Evolutionary conservation across 2,797 vertebrate genomes (phyloP).

Genomic region (Coregonus ussuriensis): DNA sequence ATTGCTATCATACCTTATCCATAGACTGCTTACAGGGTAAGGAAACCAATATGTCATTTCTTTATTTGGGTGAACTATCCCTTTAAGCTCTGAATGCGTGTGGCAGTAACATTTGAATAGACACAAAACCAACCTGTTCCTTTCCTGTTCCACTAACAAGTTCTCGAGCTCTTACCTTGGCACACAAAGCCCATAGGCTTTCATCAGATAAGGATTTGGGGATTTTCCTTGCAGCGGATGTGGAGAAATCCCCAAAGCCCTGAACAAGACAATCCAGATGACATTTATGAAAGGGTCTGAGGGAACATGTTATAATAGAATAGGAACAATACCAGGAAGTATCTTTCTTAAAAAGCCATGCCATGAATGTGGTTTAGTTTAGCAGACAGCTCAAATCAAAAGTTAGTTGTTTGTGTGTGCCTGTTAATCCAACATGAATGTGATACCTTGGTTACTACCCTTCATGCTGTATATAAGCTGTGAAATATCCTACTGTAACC

Average conservation of each 20-base stretch:
- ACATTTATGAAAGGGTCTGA: constrained; percentile 59
- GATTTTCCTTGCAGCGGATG: constrained; percentile 50
- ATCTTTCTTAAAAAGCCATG: constrained; percentile 39
- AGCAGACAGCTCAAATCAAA: constrained; percentile 12
- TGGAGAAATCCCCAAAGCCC: constrained; percentile 43
- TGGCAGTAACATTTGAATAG: constrained; percentile 29
- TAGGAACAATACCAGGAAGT: constrained; percentile 36
- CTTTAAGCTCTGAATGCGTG: constrained; percentile 38
- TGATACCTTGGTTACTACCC: too few relatives aligned
- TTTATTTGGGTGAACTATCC: too few relatives aligned
- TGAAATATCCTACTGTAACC: background rate
- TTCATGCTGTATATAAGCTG: background rate
- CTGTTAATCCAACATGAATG: too few relatives aligned
- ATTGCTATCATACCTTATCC: too few relatives aligned
- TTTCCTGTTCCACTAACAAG: constrained; percentile 28
- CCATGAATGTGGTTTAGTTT: background rate
- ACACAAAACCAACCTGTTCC: constrained; percentile 30
- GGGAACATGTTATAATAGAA: constrained; percentile 9
- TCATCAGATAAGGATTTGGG: constrained; percentile 66
- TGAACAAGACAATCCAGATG: constrained; percentile 54
- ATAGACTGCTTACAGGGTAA: too few relatives aligned
- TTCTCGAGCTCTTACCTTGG: constrained; percentile 39
- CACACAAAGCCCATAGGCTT: constrained; percentile 40
- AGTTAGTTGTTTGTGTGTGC: background rate
- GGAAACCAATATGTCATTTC: too few relatives aligned